Conservation (phyloP, 2,113 vertebrate species). For the Castor canadensis region DNA sequence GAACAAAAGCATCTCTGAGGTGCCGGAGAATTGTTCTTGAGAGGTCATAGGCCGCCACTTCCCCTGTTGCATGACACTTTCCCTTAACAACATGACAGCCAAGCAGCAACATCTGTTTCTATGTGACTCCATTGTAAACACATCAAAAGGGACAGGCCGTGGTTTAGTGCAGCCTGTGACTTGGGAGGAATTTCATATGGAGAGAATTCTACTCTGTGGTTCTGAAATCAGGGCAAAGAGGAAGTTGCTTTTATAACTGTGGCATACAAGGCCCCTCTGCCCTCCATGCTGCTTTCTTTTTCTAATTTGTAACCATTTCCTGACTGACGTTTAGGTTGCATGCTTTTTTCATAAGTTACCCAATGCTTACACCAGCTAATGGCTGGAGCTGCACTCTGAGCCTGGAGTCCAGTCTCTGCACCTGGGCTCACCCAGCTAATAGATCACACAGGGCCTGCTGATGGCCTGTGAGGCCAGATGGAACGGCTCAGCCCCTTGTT, state of each 20-base stretch:
- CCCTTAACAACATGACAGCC: slow-evolving; percentile 35
- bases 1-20: slow-evolving; percentile 36
- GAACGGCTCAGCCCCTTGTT: slow-evolving; percentile 77
- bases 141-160: slow-evolving; percentile 1
- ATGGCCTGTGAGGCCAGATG: slow-evolving; percentile 74
- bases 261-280: slow-evolving; percentile 71
- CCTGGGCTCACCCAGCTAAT: slow-evolving; percentile 66
- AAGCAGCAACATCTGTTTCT: slow-evolving; percentile 67
- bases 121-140: neutral
- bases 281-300: slow-evolving; percentile 68
- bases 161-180: slow-evolving; percentile 42
- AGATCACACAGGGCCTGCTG: slow-evolving; percentile 62
- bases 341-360: slow-evolving; percentile 68
- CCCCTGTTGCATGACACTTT: slow-evolving; percentile 42
- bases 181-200: slow-evolving; percentile 71
- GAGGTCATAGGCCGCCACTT: neutral
- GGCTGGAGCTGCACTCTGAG: neutral
- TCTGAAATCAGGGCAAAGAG: slow-evolving; percentile 78
- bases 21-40: slow-evolving; percentile 6
- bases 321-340: slow-evolving; percentile 66
- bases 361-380: slow-evolving; percentile 53
- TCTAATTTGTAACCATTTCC: slow-evolving; percentile 79
- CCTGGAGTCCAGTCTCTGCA: slow-evolving; percentile 64
- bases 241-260: slow-evolving; percentile 81
- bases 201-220: slow-evolving; percentile 74